Percentiles rank a stretch among this genome's conserved stretches.
Conservation (phyloP, 2,797 vertebrate genomes). For the Australoheros facetus region DNA sequence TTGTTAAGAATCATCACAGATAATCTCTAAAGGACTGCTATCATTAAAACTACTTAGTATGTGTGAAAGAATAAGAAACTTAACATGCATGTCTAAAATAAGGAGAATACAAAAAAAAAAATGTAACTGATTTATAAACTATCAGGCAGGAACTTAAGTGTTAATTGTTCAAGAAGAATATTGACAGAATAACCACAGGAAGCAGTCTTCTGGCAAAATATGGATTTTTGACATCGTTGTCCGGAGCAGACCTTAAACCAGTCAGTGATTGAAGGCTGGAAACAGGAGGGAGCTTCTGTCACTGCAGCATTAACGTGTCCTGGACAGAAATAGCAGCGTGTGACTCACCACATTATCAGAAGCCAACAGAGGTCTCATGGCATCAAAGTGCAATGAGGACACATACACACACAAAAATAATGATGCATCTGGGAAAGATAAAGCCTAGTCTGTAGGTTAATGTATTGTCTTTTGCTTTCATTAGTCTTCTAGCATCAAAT, state of each 20-base stretch:
- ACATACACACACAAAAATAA: background rate
- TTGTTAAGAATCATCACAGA: background rate
- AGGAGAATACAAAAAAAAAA: too few species aligned
- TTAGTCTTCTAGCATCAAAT: background rate
- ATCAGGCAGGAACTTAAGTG: background rate
- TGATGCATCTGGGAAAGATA: background rate
- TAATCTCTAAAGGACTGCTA: too few species aligned
- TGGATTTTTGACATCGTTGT: background rate
- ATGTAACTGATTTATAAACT: background rate
- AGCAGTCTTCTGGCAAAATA: background rate
- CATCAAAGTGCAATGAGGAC: conserved; percentile 4
- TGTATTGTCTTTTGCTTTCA: background rate
- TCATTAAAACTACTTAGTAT: too few species aligned
- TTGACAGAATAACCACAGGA: background rate
- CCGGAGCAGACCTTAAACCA: conserved; percentile 20
- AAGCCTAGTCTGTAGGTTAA: background rate
- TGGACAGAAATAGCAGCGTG: conserved; percentile 33
- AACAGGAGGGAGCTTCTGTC: background rate
- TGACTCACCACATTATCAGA: conserved; percentile 34
- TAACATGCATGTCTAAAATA: too few species aligned
- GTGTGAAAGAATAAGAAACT: too few species aligned
- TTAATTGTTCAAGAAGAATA: background rate
- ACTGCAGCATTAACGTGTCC: background rate
- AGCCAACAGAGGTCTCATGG: background rate
- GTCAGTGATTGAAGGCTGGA: background rate